Base-by-base conservation (phyloP, 2,888 invertebrate genomes). In the Andrena camellia region DNA sequence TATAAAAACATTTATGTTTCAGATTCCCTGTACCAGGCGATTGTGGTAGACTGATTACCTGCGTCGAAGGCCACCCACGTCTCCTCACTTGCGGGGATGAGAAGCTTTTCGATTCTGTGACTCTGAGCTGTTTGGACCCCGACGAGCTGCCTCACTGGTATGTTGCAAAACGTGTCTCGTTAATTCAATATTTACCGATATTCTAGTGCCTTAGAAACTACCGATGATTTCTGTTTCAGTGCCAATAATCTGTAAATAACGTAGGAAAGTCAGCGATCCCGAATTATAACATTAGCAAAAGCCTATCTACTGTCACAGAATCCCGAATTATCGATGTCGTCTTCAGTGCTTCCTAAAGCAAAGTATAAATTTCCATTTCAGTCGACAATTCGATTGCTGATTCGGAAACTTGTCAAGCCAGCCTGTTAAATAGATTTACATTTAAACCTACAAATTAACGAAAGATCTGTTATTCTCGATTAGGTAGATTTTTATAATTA, bases 31-130 rank as follows among this genome's bases (percentile, higher is more conserved):
- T 98, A 13, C 97, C 97, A 62, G 97, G 97, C 20, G 98, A 98
- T 94, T 97, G 98, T 93, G 97, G 97, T 92, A 96, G 97, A 79
- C 95, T 98, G 86, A 98, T 98, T 94, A 98, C 98, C 81, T 98
- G 98, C 93, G 98, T 98, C 59, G 97, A 98, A 90, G 97, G 98
- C 33, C 96, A 97, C 93, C 98, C 98, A 3, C 96, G 98, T 81
- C 96, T 98, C 86, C 97, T 98, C 91, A 96, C 97, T 78, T 98
- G 98, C 92, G 98, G 97, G 5, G 97, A 98, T 89, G 98, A 96
- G 91, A 97, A 98, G 94, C 96, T 97, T 68, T 97, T 98, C 91
- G 98, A 98, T 90, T 97, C 98, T 91, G 95, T 96, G 86, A 96
- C 96, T 90, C 95, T 98, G 62, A 97, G 97, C 78, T 98, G 98